Base-by-base conservation (phyloP, 1,140 invertebrate genomes). In the Lanistes nyassanus region DNA sequence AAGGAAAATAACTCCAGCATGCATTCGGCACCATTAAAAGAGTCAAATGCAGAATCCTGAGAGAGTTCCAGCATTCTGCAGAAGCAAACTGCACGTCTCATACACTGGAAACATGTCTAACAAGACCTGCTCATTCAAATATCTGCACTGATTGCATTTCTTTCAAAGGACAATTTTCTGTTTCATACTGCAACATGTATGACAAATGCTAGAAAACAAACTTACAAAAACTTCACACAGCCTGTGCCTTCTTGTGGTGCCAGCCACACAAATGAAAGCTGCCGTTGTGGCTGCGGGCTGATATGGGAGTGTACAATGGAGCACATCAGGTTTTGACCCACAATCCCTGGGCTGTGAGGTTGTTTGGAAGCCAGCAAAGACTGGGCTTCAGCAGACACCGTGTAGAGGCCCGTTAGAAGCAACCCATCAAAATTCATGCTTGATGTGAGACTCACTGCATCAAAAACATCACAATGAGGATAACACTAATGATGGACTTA, bases 151-250 rank as follows among this genome's bases (percentile, higher is more conserved):
- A n/a, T n/a, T n/a, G n/a, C n/a, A n/a, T n/a, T n/a, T n/a, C n/a
- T n/a, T n/a, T n/a, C n/a, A n/a, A n/a, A n/a, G n/a, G n/a, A n/a
- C n/a, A n/a, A n/a, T n/a, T n/a, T n/a, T n/a, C 42, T 47, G 5
- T 13, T 47, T 47, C 19, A 16, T 47, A 47, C 9, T 13, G 19
- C 19, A 47, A 13, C 2, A 47, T 47, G 42, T 47, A 47, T 47
- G n/a, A 47, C 42, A 47, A 47, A 47, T 47, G 5, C 42, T n/a
- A 47, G 19, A 26, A 26, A 36, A 47, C 26, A 47, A 16, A 85
- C 88, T 86, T 81, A 90, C 90, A 90, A 67, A 79, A 90, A 91
- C 66, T 85, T 89, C 21, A 91, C 85, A 81, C 90, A 91, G 36
- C 90, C 90, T 47, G 88, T 89, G 19, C 89, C 89, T n/a, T 80